These are phyloP conservation scores for Notoglanidium macrostoma DNA, from an alignment of 2,797 vertebrate species.

Conservation along the genomic window DNA sequence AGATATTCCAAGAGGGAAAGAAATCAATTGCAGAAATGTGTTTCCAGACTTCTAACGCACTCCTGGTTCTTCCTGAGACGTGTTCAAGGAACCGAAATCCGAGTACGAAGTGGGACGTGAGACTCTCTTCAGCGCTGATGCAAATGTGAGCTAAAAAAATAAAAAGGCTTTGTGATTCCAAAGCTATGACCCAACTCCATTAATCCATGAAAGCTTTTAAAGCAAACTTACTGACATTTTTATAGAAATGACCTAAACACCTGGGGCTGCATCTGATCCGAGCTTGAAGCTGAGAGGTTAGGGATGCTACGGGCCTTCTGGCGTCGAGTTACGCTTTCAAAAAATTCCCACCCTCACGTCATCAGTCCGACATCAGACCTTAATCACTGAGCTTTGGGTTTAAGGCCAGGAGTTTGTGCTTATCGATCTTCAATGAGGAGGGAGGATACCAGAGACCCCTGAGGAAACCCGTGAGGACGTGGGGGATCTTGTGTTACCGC, in stretches of 20 bases:
- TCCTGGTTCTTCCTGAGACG: neutral
- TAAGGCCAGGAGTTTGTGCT: neutral
- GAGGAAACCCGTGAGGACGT: too few species aligned
- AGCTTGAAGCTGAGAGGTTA: neutral
- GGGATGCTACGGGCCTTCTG: too few species aligned
- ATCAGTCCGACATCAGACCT: neutral
- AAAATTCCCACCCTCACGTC: neutral
- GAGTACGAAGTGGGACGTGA: neutral
- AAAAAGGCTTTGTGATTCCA: neutral
- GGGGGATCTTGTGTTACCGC: neutral
- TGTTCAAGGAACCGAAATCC: neutral
- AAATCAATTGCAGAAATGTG: conserved; percentile 22
- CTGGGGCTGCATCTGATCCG: neutral
- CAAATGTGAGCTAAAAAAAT: neutral
- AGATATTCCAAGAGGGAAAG: neutral
- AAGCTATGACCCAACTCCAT: neutral
- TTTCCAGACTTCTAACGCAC: neutral
- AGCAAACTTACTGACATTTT: neutral
- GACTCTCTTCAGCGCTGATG: neutral
- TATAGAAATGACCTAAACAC: neutral
- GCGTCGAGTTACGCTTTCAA: neutral
- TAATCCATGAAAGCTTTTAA: neutral
- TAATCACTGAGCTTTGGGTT: neutral
- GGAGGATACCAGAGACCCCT: neutral
- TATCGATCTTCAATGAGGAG: neutral